Percentiles rank a stretch among this genome's conserved stretches.
Evolutionary conservation across 2,797 vertebrate species (phyloP).

Genomic region (Chelon labrosus): DNA sequence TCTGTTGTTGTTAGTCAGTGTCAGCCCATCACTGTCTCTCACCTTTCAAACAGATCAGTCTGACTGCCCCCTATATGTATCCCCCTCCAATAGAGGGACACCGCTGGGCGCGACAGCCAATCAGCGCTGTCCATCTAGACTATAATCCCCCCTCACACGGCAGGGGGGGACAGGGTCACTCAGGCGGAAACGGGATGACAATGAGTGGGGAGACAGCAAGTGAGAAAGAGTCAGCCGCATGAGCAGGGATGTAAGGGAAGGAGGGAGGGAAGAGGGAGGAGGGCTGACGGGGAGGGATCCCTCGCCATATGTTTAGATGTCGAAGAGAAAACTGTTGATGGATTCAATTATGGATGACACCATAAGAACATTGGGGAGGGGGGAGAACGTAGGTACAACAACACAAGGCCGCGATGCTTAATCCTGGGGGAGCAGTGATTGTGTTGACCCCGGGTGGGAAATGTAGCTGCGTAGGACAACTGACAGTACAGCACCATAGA

Average conservation of each 20-base stretch:
- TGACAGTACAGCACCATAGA: constrained; percentile 39
- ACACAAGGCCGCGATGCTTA: constrained; percentile 66
- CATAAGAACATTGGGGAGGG: constrained; percentile 62
- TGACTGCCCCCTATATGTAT: constrained; percentile 73
- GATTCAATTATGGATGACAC: constrained; percentile 80
- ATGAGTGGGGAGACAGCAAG: constrained; percentile 57
- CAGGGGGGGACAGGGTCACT: constrained; percentile 55
- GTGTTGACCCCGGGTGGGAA: constrained; percentile 60
- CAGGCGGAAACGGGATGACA: constrained; percentile 77
- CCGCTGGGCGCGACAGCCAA: constrained; percentile 69
- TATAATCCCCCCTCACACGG: constrained; percentile 72
- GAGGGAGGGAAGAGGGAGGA: background rate
- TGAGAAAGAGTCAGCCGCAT: constrained; percentile 71
- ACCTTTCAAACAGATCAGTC: constrained; percentile 76
- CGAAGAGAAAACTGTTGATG: constrained; percentile 76
- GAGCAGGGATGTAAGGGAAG: constrained; percentile 36
- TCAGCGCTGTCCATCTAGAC: constrained; percentile 75
- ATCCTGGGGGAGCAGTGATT: constrained; percentile 56
- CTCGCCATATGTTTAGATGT: constrained; percentile 83
- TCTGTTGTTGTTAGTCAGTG: constrained; percentile 45
- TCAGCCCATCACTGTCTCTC: constrained; percentile 64
- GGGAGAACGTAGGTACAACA: constrained; percentile 34
- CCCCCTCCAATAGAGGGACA: constrained; percentile 68
- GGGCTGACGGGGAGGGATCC: constrained; percentile 7
- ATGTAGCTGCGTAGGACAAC: constrained; percentile 54